Percentiles rank a stretch among this genome's conserved stretches.
These are phyloP conservation scores for Girardia tigrina DNA, from an alignment of 2,888 invertebrate genomes.

Conservation along the genomic window DNA sequence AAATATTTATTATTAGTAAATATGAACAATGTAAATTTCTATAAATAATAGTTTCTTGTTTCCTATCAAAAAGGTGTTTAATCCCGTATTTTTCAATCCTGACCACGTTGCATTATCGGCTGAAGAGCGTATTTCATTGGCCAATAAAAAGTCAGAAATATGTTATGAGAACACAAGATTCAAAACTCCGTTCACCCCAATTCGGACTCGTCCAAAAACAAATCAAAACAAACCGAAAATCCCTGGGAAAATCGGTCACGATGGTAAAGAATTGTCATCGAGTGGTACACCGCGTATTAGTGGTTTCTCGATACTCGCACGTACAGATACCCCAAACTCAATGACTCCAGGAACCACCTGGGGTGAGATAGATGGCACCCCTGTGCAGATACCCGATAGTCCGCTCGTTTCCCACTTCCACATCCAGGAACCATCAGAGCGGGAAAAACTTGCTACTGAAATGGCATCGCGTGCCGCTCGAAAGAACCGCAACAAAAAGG, in stretches of 20 bases:
- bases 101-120: neutral
- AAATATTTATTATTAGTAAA: too few relatives aligned
- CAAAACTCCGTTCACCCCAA: neutral
- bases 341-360: neutral
- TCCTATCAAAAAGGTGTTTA: too few relatives aligned
- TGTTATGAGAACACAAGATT: neutral
- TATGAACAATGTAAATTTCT: too few relatives aligned
- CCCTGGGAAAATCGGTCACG: neutral
- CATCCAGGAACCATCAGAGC: neutral
- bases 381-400: neutral
- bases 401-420: neutral
- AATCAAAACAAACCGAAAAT: neutral
- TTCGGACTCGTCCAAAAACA: neutral
- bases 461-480: neutral
- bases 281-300: neutral
- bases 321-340: neutral
- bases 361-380: neutral
- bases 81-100: constrained; percentile 4
- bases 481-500: neutral
- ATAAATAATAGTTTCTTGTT: too few relatives aligned
- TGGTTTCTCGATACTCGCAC: neutral
- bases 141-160: neutral
- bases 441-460: neutral
- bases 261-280: neutral
- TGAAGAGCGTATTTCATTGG: neutral